A percentile compares a stretch with the other conserved stretches of the same genome.
These are phyloP conservation scores for Campylomormyrus numenius DNA, from an alignment of 2,113 vertebrate genomes.

Conservation along the genomic window DNA sequence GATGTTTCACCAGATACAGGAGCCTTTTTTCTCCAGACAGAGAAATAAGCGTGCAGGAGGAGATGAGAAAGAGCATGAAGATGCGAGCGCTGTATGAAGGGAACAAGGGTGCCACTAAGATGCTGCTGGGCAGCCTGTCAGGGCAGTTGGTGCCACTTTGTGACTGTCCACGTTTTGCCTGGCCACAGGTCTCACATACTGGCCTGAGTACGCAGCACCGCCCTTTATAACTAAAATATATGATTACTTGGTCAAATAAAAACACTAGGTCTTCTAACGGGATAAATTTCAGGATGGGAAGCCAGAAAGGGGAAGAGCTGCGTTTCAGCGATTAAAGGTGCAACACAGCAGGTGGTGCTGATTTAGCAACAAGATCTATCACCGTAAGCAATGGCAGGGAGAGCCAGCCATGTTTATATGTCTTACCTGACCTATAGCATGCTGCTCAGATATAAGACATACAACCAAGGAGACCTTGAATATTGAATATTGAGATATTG, in stretches of 20 bases:
- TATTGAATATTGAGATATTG: not conserved
- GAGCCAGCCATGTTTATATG: not conserved
- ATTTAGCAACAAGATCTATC: not conserved
- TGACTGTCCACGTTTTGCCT: not conserved
- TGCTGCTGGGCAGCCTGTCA: not conserved
- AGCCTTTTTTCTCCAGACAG: not conserved
- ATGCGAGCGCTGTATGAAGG: slow-evolving; percentile 15
- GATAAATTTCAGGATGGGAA: not conserved
- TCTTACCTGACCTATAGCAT: not conserved
- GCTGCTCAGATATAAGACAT: slow-evolving; percentile 1
- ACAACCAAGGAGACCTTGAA: not conserved
- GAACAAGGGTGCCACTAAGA: not conserved
- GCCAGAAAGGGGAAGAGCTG: not conserved
- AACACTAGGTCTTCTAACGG: not conserved
- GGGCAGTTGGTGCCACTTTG: not conserved
- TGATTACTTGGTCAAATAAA: not conserved
- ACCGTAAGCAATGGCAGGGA: not conserved
- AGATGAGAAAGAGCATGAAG: slow-evolving; percentile 33
- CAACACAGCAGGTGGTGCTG: not conserved
- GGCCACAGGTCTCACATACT: not conserved
- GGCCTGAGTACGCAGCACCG: not conserved
- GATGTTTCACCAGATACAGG: not conserved
- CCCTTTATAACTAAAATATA: not conserved
- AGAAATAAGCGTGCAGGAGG: slow-evolving; percentile 46
- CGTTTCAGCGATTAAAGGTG: not conserved